Conservation (phyloP, 2,113 vertebrate genomes). For the Nothoprocta perdicaria region DNA sequence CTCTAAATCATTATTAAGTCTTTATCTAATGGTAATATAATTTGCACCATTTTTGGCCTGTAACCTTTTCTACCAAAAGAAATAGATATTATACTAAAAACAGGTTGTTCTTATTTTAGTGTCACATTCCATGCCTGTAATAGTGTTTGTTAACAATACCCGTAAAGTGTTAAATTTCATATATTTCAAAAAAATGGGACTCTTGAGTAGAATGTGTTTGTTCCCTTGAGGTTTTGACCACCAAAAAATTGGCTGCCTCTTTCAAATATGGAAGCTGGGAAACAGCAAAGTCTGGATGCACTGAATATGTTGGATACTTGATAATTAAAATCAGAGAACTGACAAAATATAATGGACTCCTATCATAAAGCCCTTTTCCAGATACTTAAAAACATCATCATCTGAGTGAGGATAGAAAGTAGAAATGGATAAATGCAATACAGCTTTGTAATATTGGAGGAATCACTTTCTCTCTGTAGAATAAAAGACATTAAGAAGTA, state of each 20-base stretch:
- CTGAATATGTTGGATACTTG: not conserved
- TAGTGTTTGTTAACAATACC: not conserved
- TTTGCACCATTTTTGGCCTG: not conserved
- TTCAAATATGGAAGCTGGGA: not conserved
- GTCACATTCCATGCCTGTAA: not conserved
- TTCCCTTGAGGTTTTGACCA: not conserved
- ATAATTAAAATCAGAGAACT: not conserved
- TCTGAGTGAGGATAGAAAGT: not conserved
- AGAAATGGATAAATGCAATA: constrained; percentile 43
- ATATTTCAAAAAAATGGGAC: not conserved
- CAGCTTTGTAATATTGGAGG: constrained; percentile 41
- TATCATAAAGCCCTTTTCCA: not conserved
- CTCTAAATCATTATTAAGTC: not conserved
- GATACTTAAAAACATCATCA: not conserved
- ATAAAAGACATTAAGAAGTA: constrained; percentile 46
- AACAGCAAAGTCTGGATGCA: not conserved
- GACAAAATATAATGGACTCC: not conserved
- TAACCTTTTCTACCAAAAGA: not conserved
- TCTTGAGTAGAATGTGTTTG: not conserved
- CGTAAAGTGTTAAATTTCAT: not conserved
- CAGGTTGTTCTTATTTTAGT: not conserved
- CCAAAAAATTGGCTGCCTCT: not conserved
- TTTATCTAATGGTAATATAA: not conserved
- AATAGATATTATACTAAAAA: not conserved
- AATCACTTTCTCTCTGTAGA: constrained; percentile 46